phyloP scores from a whole-genome alignment of 1,140 invertebrate genomes.

The Megalonaias nervosa region DNA sequence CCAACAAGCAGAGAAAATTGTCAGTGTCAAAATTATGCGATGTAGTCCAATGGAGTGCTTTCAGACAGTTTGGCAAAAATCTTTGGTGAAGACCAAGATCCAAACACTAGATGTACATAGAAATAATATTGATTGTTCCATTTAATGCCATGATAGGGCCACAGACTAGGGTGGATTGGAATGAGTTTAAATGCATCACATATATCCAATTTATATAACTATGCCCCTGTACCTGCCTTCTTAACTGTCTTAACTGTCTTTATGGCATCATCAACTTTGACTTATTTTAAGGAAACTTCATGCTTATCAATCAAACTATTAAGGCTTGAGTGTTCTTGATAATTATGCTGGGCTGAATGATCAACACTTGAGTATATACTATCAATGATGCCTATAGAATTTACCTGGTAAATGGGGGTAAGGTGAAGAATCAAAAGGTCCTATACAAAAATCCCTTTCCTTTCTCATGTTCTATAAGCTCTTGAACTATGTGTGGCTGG shows the following conservation, averaged over 20 bases:
- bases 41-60: conserved; percentile 18
- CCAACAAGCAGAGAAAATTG: conserved; percentile 14
- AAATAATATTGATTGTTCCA: conserved; percentile 22
- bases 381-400: no score
- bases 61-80: conserved; percentile 24
- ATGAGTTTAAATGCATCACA: not conserved
- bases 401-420: no score
- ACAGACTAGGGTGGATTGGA: not conserved
- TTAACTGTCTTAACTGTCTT: no score
- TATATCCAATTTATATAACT: conserved; percentile 4
- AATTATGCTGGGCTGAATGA: no score
- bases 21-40: conserved; percentile 11
- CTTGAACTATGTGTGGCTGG: not conserved
- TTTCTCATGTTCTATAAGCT: not conserved
- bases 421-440: no score
- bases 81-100: conserved; percentile 11
- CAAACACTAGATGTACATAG: conserved; percentile 11
- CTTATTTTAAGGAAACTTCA: not conserved
- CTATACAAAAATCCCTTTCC: not conserved
- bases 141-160: conserved; percentile 1
- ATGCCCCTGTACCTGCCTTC: no score
- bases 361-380: no score
- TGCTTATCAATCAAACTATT: not conserved
- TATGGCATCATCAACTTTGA: no score
- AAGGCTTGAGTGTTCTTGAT: not conserved